phyloP scores from a whole-genome alignment of 2,113 vertebrate genomes.

The Gambusia affinis region DNA sequence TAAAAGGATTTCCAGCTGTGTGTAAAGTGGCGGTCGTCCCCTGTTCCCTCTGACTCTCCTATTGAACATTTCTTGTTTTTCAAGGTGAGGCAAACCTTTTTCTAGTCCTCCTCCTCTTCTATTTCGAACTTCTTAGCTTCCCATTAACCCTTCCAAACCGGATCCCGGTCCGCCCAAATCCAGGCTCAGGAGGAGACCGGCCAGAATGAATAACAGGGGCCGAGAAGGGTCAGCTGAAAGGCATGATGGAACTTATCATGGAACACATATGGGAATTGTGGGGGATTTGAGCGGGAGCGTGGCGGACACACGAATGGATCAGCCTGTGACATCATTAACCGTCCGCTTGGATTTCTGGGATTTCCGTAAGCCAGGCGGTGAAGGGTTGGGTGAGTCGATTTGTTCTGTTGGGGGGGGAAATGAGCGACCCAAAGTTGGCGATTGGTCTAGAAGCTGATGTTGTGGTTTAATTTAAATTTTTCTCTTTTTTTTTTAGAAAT shows the following conservation, averaged over 20 bases:
- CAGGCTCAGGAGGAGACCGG: slow-evolving; percentile 49
- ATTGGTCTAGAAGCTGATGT: slow-evolving; percentile 38
- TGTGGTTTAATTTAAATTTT: slow-evolving; percentile 49
- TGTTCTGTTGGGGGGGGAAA: slow-evolving; percentile 21
- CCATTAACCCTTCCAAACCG: slow-evolving; percentile 69
- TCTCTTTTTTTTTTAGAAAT: slow-evolving; percentile 14
- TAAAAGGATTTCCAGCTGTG: slow-evolving; percentile 66
- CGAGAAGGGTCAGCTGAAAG: slow-evolving; percentile 74
- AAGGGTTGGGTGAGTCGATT: slow-evolving; percentile 42
- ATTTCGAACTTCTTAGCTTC: slow-evolving; percentile 56
- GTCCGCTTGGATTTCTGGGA: slow-evolving; percentile 72
- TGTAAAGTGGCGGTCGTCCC: slow-evolving; percentile 25
- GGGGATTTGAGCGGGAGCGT: slow-evolving; percentile 71
- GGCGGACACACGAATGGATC: slow-evolving; percentile 75
- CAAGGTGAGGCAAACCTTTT: slow-evolving; percentile 42
- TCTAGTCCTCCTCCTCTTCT: slow-evolving; percentile 35
- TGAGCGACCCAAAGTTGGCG: not conserved
- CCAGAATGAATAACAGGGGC: slow-evolving; percentile 49
- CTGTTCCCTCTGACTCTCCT: slow-evolving; percentile 27
- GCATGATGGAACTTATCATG: slow-evolving; percentile 79
- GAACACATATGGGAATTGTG: slow-evolving; percentile 71
- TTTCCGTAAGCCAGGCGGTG: slow-evolving; percentile 73
- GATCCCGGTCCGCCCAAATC: slow-evolving; percentile 58
- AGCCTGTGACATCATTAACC: slow-evolving; percentile 82
- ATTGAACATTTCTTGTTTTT: slow-evolving; percentile 50